Base-by-base conservation (phyloP, 92 coral and sea anemone genomes). In the Muricea muricata region DNA sequence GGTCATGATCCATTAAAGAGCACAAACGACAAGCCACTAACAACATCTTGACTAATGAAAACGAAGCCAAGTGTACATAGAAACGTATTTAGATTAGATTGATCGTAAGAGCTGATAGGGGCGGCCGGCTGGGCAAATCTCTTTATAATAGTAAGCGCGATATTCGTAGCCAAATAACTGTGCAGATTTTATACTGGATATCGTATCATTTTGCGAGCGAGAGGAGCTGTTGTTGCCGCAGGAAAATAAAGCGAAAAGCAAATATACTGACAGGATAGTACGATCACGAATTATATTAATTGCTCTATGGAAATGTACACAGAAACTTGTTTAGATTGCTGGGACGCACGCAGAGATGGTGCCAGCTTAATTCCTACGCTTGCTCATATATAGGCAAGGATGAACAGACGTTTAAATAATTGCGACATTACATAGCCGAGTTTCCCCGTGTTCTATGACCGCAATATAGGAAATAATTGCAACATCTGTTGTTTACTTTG, bases 21-120 rank as follows among this genome's bases (percentile, higher is more conserved):
- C 76, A 23, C 60, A 56, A 78, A 78, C 39, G 83, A 78, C 83
- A 56, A 40, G 83, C n/a, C 80, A 75, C 65, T 75, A 48, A 75
- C 80, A 75, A 52, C 70, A 78, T 78, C 83, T 78, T 57, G 54
- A 52, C 55, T 78, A 56, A 56, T 78, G 83, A 78, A 78, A 78
- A 58, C 83, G 70, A 50, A 58, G 10, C 52, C 69, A 78, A 78
- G 65, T 78, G 55, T 57, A 78, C 83, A 78, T 41, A 78, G 35
- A 56, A 78, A 30, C 18, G 30, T 78, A 72, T 78, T 56, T 78
- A 56, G 83, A 78, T 78, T 76, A 76, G 71, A 34, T 29, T 20
- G 60, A 52, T 52, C 60, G 0, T 13, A 52, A 1, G 18, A 4
- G 5, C 60, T 52, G 60, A 52, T 52, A 52, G 2, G 5, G 20